phyloP scores from a whole-genome alignment of 2,797 vertebrate genomes.

The Choloepus didactylus region DNA sequence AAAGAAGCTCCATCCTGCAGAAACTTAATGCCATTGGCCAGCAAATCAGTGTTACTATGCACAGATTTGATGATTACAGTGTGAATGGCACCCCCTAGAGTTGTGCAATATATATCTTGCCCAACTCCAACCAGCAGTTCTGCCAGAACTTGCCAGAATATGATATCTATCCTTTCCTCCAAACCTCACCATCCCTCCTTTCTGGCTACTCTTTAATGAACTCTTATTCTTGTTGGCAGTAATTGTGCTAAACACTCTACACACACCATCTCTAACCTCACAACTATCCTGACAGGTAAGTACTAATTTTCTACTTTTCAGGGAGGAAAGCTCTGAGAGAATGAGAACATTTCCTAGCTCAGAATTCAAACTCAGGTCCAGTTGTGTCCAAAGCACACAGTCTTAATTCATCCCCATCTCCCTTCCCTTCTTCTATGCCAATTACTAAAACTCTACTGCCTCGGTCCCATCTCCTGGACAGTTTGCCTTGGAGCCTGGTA shows the following conservation, averaged over 20 bases:
- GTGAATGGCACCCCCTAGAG: not conserved
- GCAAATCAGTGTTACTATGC: not conserved
- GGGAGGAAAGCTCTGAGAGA: not conserved
- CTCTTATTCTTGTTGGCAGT: not conserved
- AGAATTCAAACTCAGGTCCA: not conserved
- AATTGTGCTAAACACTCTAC: not conserved
- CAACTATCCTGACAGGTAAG: not conserved
- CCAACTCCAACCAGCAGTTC: not conserved
- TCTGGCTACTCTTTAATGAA: not conserved
- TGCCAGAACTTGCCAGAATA: not conserved
- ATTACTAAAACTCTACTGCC: rapidly evolving
- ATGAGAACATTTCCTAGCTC: not conserved
- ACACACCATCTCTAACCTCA: not conserved
- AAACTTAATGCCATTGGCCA: not conserved
- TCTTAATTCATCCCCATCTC: rapidly evolving
- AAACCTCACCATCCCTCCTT: not conserved
- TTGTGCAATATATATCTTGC: not conserved
- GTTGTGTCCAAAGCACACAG: not conserved
- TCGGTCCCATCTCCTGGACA: not conserved
- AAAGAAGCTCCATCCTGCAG: not conserved
- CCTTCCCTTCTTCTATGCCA: not conserved
- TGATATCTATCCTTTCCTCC: not conserved
- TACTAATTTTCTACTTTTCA: not conserved
- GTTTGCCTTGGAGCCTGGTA: not conserved
- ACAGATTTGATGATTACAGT: not conserved